Conservation (phyloP, 2,888 invertebrate genomes). For the Entomobrya multifasciata region DNA sequence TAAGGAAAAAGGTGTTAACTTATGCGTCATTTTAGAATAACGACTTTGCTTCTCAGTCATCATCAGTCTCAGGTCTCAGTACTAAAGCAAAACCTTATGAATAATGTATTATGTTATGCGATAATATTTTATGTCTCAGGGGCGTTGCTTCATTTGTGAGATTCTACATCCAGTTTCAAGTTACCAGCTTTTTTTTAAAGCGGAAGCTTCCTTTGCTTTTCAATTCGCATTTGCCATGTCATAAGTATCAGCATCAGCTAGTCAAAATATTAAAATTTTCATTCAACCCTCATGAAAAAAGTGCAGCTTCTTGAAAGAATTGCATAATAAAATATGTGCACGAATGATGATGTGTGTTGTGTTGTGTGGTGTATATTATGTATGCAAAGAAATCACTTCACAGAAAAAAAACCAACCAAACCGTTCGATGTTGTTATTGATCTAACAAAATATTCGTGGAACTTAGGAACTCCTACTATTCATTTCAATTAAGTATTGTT, state of each 20-base stretch:
- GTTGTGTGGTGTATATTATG: too few relatives aligned
- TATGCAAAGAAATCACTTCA: too few relatives aligned
- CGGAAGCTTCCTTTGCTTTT: conserved; percentile 14
- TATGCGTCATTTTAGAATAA: too few relatives aligned
- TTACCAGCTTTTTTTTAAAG: conserved; percentile 16
- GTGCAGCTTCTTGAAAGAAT: too few relatives aligned
- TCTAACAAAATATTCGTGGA: neutral
- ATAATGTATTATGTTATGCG: conserved; percentile 60
- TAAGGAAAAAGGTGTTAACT: too few relatives aligned
- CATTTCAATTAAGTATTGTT: conserved; percentile 22
- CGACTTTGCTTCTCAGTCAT: too few relatives aligned
- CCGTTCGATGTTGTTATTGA: conserved; percentile 28
- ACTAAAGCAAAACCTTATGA: too few relatives aligned
- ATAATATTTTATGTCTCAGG: conserved; percentile 64
- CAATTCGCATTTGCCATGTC: conserved; percentile 24
- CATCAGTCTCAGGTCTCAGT: too few relatives aligned
- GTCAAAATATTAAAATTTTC: neutral
- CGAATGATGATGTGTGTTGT: too few relatives aligned
- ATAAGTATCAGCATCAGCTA: neutral
- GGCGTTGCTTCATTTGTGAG: conserved; percentile 66
- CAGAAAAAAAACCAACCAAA: too few relatives aligned
- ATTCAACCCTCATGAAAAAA: neutral
- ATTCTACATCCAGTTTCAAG: conserved; percentile 52
- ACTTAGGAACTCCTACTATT: conserved; percentile 30
- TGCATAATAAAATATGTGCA: neutral